Evolutionary conservation across 2,888 invertebrate species (phyloP), one percentile per base, ranked within the genome.

Genomic region (Dolichopus griseipennis): DNA sequence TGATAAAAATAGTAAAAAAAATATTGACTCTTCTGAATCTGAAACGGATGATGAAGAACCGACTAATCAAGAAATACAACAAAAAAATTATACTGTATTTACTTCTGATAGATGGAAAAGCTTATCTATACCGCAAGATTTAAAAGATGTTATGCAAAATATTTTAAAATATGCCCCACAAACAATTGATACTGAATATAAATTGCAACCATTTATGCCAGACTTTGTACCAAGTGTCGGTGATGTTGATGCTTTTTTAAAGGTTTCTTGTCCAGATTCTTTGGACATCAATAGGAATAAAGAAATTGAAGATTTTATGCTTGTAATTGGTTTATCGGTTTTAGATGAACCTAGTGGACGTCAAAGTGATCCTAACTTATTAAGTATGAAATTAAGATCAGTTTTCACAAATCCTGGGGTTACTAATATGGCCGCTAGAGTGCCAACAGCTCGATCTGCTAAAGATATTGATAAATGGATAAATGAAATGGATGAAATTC

Each of bases 211-310:
- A 0, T 98, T 98, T 79, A 88, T 97, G 68, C 96, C 97, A 0
- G 98, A 99, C 76, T 98, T 90, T 82, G 92, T 98, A 74, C 98
- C 99, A 10, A 95, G 97, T 0, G 97, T 99, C 65, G 99, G 99
- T 0, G 98, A 99, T 81, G 96, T 97, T 73, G 99, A 99, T 82
- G 96, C 97, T 4, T 97, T 99, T 82, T 86, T 99, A 62, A 99
- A 98, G 84, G 92, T 97, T 1, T 83, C 86, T 65, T 87, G 95
- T 27, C 97, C 97, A 0, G 90, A 93, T 73, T 84, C 77, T n/a
- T 68, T 78, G 62, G 75, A 79, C 18, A 71, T 74, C 0, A 74
- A 74, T n/a, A 77, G 78, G 0, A 71, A 74, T 4, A 73, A 87
- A 15, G 86, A 90, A 68, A 81, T 88, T 0, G 83, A 83, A 61